Percentiles rank a stretch among this genome's conserved stretches.
Evolutionary conservation across 2,797 vertebrate species (phyloP).

Genomic region (Pelochelys cantorii): DNA sequence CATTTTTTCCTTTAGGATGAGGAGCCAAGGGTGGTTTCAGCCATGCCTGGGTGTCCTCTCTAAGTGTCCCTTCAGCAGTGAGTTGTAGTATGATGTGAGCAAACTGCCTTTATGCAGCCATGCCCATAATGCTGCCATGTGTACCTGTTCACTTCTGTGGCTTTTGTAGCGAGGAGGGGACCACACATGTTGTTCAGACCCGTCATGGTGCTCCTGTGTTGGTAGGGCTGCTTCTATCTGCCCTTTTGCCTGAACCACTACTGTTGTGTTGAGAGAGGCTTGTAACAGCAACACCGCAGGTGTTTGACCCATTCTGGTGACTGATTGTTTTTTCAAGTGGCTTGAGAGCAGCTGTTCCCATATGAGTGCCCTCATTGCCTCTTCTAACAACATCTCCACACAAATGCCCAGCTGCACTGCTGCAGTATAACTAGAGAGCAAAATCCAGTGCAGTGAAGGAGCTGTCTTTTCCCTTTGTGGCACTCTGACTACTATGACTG

Average conservation of each 20-base stretch:
- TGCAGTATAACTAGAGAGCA: conserved; percentile 2
- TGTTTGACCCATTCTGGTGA: conserved; percentile 56
- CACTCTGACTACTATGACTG: too few species aligned
- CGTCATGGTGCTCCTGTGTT: not conserved
- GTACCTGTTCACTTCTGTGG: not conserved
- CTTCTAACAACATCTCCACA: not conserved
- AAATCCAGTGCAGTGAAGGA: not conserved
- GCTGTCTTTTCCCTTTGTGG: not conserved
- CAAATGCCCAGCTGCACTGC: not conserved
- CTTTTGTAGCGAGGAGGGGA: not conserved
- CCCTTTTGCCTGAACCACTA: not conserved
- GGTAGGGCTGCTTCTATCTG: not conserved
- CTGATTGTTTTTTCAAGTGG: conserved; percentile 71
- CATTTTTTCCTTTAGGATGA: not conserved
- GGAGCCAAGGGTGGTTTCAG: not conserved
- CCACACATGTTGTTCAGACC: not conserved
- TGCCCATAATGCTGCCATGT: too few species aligned
- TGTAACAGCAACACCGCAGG: conserved; percentile 23
- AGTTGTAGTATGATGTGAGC: not conserved
- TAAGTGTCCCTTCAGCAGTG: accelerated
- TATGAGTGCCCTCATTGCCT: conserved; percentile 45
- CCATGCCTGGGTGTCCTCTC: not conserved
- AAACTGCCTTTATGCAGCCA: not conserved
- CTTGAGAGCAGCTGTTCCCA: conserved; percentile 71
- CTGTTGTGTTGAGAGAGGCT: not conserved